phyloP scores from a whole-genome alignment of 2,113 vertebrate species.

The Apistogramma diplotaenia region DNA sequence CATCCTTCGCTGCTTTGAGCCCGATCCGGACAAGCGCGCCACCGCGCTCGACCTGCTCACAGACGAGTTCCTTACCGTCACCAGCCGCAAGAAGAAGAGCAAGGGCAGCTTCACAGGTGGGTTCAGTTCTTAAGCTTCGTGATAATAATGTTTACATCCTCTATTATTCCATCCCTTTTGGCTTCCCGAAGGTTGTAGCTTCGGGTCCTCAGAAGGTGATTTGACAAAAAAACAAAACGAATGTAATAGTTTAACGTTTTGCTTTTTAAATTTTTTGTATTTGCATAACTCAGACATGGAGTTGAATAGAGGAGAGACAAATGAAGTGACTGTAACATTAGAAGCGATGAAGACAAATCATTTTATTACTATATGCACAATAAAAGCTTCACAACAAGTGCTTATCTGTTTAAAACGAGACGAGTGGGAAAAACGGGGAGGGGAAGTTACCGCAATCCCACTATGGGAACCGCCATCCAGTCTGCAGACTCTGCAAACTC shows the following conservation, averaged over 20 bases:
- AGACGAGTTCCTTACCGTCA: slow-evolving; percentile 96
- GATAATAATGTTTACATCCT: not conserved
- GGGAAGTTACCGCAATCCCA: not conserved
- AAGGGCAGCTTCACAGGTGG: slow-evolving; percentile 86
- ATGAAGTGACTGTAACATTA: not conserved
- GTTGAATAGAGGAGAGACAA: not conserved
- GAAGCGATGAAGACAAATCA: not conserved
- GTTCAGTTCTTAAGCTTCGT: slow-evolving; percentile 1
- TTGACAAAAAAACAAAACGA: too few relatives aligned
- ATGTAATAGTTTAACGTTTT: too few relatives aligned
- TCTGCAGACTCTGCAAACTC: too few relatives aligned
- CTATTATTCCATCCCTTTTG: too few relatives aligned
- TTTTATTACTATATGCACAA: not conserved
- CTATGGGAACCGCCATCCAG: not conserved
- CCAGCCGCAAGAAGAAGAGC: slow-evolving; percentile 91
- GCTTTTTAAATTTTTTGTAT: too few relatives aligned
- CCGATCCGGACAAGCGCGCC: slow-evolving; percentile 90
- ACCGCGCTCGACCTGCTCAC: slow-evolving; percentile 88
- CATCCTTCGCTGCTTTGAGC: slow-evolving; percentile 94
- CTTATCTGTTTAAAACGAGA: not conserved
- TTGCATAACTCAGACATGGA: too few relatives aligned
- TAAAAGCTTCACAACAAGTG: not conserved
- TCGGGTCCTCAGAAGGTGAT: too few relatives aligned
- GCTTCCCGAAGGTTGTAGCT: too few relatives aligned
- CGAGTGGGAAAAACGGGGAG: not conserved